Base-by-base conservation (phyloP, 2,797 vertebrate genomes). In the Microchirus variegatus region DNA sequence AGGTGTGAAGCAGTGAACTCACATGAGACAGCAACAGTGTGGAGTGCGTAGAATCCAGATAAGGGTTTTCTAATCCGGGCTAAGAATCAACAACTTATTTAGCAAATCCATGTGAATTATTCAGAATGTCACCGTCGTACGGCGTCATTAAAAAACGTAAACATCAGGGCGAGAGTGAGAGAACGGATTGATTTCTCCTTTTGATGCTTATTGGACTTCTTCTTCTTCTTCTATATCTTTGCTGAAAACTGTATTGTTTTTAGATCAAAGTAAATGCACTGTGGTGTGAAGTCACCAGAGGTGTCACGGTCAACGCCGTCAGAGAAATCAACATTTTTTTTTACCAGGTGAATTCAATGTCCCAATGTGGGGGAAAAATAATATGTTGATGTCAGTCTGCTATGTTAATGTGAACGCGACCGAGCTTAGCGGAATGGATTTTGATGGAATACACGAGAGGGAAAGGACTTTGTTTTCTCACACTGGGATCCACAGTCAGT, bases 251-350 rank as follows among this genome's bases (percentile, higher is more conserved):
- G 6, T 1, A 31, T 31, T 31, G 31, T 31, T 31, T 17, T 31
- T 12, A 42, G 60, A 75, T 59, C 48, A 19, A 26, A 56, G 51
- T 65, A 60, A 70, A 47, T 63, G 58, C 38, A 49, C 65, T 50
- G 48, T 58, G 73, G 80, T 62, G 60, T 73, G 68, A 76, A 62
- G 58, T 53, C 76, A 76, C 73, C 44, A 49, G 69, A 77, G 79
- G 53, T 63, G 31, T 46, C 1, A 2, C 45, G 3, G 57, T 18
- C 48, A 60, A 62, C 56, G 75, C 68, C 87, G 72, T 87, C 76
- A 73, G 84, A 88, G 78, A 82, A 87, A 88, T 86, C 82, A 83
- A 77, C 81, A 70, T 71, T 86, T 86, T 85, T 71, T 86, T 86
- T 85, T 75, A 85, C 70, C 78, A 80, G 73, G 65, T 80, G 74